These are phyloP conservation scores for Holcopasites calliopsidis DNA, from an alignment of 1,140 invertebrate genomes.

Conservation along the genomic window DNA sequence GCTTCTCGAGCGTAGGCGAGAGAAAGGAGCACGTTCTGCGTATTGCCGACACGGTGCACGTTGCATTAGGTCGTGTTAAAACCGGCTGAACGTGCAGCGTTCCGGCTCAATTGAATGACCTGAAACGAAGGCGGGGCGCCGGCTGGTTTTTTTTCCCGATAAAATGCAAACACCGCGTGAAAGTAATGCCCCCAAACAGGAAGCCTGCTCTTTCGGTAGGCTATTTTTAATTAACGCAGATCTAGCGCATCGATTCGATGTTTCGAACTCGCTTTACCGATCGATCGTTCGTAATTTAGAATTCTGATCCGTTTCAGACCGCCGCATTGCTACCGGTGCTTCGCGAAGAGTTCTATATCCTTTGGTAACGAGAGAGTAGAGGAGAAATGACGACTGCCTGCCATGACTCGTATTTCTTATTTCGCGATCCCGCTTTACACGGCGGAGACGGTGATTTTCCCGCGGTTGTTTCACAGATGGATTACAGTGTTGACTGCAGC, in stretches of 20 bases:
- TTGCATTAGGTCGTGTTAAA: constrained; percentile 1
- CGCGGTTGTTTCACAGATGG: neutral
- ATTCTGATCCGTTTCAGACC: too few relatives aligned
- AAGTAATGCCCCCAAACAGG: neutral
- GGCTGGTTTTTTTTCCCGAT: constrained; percentile 12
- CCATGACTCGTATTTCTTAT: too few relatives aligned
- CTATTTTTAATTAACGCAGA: constrained; percentile 29
- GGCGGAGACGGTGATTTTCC: neutral
- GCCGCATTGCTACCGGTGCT: too few relatives aligned
- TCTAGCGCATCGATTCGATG: neutral
- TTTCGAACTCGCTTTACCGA: neutral
- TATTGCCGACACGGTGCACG: neutral
- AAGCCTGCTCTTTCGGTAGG: too few relatives aligned
- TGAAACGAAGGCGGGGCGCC: neutral
- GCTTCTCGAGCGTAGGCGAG: neutral
- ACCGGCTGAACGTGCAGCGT: neutral
- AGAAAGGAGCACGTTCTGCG: neutral
- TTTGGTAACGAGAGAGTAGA: neutral
- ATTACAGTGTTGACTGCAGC: neutral
- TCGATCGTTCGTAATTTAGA: too few relatives aligned
- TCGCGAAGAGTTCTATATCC: too few relatives aligned
- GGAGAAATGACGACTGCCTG: neutral
- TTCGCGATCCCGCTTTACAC: neutral
- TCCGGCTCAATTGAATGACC: neutral
- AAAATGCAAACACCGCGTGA: constrained; percentile 20